A percentile compares a stretch with the other conserved stretches of the same genome.
Conservation (phyloP, 2,113 vertebrate genomes). For the Mirounga angustirostris region DNA sequence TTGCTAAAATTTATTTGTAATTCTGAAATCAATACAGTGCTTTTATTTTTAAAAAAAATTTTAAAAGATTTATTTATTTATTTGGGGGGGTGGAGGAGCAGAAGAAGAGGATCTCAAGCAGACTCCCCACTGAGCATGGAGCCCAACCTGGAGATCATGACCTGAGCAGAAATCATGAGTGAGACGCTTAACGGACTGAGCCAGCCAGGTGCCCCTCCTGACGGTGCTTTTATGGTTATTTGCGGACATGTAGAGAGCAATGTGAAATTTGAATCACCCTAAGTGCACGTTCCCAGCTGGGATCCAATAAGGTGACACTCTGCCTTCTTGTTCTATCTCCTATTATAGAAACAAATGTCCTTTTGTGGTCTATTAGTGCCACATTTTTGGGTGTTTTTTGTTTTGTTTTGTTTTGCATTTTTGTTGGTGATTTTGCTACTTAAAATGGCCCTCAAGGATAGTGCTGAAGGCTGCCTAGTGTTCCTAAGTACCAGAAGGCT, state of each 20-base stretch:
- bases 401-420: not conserved
- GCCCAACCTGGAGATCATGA: not conserved
- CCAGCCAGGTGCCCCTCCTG: not conserved
- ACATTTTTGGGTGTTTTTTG: no score
- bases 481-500: not conserved
- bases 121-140: not conserved
- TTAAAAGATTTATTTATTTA: not conserved
- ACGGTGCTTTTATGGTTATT: not conserved
- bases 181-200: not conserved
- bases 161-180: not conserved
- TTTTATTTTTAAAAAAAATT: not conserved
- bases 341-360: not conserved
- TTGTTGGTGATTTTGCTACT: not conserved
- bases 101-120: not conserved
- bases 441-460: not conserved
- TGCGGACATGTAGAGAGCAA: not conserved
- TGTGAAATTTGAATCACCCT: not conserved
- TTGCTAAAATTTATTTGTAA: not conserved
- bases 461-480: not conserved
- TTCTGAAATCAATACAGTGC: not conserved
- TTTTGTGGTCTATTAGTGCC: not conserved
- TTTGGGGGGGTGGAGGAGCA: not conserved
- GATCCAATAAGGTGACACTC: not conserved
- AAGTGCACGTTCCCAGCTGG: not conserved
- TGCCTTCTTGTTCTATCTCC: not conserved